A percentile compares a stretch with the other conserved stretches of the same genome.
Conservation (phyloP, 2,888 invertebrate species). For the Lochmaea capreae region DNA sequence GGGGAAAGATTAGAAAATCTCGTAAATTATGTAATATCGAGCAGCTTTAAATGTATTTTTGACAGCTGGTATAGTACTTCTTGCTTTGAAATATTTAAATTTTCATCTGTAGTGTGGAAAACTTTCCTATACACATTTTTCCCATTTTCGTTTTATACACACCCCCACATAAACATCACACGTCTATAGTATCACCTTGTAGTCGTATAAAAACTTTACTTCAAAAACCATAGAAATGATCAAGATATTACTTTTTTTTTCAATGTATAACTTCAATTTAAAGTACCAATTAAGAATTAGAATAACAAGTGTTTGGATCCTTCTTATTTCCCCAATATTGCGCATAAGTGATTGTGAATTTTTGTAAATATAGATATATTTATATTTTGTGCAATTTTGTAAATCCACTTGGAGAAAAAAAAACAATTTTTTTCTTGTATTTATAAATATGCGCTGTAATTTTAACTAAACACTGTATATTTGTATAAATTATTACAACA, state of each 20-base stretch:
- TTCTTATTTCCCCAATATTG: background rate
- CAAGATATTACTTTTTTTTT: background rate
- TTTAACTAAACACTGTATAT: constrained; percentile 39
- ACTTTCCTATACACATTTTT: no score
- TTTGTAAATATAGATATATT: background rate
- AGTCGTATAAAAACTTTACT: no score
- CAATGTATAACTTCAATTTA: background rate
- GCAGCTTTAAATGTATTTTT: no score
- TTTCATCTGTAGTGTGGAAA: no score
- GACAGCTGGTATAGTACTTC: no score
- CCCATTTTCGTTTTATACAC: no score
- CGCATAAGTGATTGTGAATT: background rate
- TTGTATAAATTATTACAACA: constrained; percentile 42
- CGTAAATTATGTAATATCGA: no score
- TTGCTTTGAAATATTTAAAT: no score
- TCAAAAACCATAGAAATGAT: no score
- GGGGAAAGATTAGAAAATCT: no score
- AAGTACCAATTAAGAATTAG: background rate
- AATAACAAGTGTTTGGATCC: background rate
- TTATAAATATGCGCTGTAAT: constrained; percentile 27
- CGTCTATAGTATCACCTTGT: no score
- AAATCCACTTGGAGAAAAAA: background rate
- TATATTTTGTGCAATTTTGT: constrained; percentile 23
- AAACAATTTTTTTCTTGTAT: background rate
- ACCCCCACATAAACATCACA: no score